phyloP scores from a whole-genome alignment of 2,113 vertebrate genomes.

The Rallus limicola region DNA sequence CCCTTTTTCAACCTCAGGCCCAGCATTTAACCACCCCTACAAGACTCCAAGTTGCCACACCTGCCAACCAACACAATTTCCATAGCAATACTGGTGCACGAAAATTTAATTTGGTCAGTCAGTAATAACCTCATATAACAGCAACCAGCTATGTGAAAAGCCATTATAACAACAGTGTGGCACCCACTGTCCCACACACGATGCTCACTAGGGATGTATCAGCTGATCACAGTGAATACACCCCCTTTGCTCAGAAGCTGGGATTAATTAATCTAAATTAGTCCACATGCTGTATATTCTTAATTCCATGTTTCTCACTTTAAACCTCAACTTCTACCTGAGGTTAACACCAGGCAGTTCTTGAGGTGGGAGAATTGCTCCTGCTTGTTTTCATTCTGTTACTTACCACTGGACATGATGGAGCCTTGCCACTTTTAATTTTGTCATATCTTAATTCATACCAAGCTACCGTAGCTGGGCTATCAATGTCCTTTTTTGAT shows the following conservation, averaged over 20 bases:
- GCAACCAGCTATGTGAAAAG: background rate
- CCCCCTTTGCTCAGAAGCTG: background rate
- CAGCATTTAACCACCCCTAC: accelerated
- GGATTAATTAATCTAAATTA: background rate
- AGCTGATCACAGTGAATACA: background rate
- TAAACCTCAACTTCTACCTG: background rate
- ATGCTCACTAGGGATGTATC: background rate
- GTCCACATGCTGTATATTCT: background rate
- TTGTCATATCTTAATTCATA: background rate
- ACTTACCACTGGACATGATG: background rate
- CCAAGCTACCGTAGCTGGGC: background rate
- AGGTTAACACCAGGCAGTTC: background rate
- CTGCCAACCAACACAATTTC: background rate
- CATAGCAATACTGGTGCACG: background rate
- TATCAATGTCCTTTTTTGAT: background rate
- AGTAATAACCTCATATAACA: background rate
- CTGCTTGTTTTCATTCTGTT: background rate
- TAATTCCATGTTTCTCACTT: background rate
- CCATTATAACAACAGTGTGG: background rate
- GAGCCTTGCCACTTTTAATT: background rate
- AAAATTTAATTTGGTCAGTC: background rate
- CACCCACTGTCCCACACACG: background rate
- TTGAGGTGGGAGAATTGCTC: background rate
- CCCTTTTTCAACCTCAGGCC: background rate
- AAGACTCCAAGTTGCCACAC: background rate